phyloP scores from a whole-genome alignment of 2,888 invertebrate genomes.

The Gibbula magus region DNA sequence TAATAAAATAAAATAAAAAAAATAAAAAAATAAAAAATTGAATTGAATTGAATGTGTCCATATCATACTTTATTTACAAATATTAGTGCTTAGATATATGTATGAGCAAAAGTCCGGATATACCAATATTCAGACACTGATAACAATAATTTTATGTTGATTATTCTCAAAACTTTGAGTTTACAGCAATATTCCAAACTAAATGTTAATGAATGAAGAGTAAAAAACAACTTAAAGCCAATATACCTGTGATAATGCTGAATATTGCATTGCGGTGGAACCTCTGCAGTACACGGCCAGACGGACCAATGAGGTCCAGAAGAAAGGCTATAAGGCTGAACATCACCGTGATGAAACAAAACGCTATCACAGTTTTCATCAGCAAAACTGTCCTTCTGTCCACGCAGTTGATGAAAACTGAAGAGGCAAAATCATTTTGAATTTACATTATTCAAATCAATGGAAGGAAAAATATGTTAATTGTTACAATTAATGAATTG shows the following conservation, averaged over 20 bases:
- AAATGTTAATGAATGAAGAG: too few relatives aligned
- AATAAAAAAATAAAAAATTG: background rate
- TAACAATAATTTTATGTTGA: too few relatives aligned
- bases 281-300: slow-evolving; percentile 80
- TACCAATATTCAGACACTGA: background rate
- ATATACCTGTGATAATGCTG: slow-evolving; percentile 81
- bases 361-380: slow-evolving; percentile 81
- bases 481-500: too few relatives aligned
- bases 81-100: too few relatives aligned
- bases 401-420: slow-evolving; percentile 81
- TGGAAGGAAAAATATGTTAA: too few relatives aligned
- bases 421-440: slow-evolving; percentile 59
- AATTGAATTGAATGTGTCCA: background rate
- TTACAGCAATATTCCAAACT: too few relatives aligned
- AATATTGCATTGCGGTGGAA: slow-evolving; percentile 83
- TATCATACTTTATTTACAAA: background rate
- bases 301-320: slow-evolving; percentile 82
- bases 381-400: slow-evolving; percentile 82
- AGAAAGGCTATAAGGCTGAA: slow-evolving; percentile 83
- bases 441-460: too few relatives aligned
- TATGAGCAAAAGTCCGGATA: too few relatives aligned
- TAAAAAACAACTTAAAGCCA: too few relatives aligned
- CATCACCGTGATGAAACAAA: slow-evolving; percentile 83
- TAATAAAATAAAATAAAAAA: background rate
- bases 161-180: too few relatives aligned